Evolutionary conservation across 2,888 invertebrate genomes (phyloP).

Genomic region (Meloe dianella): DNA sequence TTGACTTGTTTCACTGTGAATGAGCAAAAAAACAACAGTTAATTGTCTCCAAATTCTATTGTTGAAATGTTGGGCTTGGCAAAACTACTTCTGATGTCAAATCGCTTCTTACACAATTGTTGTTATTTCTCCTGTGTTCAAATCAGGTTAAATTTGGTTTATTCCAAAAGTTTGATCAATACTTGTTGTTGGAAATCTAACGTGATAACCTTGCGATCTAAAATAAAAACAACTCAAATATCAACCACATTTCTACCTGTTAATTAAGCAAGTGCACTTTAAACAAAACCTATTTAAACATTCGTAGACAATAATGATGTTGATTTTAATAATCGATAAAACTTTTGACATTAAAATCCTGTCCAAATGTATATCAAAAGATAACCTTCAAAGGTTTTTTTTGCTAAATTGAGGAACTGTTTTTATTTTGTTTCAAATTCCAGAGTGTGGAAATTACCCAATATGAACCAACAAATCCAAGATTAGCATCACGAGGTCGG

Average conservation of each 20-base stretch:
- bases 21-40: not conserved
- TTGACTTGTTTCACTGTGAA: not conserved
- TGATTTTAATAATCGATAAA: not conserved
- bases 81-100: not conserved
- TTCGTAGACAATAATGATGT: not conserved
- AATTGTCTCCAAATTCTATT: not conserved
- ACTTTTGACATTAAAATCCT: not conserved
- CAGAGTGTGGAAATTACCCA: slow-evolving; percentile 1
- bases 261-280: slow-evolving; percentile 1
- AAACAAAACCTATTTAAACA: not conserved
- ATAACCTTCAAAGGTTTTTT: not conserved
- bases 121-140: not conserved
- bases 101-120: not conserved
- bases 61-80: not conserved
- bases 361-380: not conserved
- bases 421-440: not conserved
- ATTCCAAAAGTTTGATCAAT: not conserved
- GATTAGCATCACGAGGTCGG: not conserved
- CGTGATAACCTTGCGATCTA: not conserved
- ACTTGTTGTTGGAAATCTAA: not conserved
- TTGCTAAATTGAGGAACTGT: not conserved
- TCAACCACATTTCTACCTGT: not conserved
- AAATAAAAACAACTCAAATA: not conserved
- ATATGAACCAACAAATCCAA: not conserved
- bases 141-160: not conserved